Percentiles rank a stretch among this genome's conserved stretches.
phyloP scores from a whole-genome alignment of 35 echinoderm and acorn worm species.

The Apostichopus californicus region DNA sequence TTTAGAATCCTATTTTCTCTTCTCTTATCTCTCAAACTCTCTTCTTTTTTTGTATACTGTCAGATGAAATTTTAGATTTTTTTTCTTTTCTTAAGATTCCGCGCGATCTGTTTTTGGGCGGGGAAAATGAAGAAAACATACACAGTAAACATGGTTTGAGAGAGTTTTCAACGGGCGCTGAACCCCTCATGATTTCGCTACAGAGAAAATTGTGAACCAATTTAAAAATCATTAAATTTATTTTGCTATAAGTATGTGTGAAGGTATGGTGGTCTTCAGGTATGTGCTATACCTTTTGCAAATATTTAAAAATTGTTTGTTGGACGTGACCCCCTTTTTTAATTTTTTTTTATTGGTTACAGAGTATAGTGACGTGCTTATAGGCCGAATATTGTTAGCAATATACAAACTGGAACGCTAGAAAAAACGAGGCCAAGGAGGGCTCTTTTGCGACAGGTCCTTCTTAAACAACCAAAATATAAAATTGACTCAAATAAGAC shows the following conservation, averaged over 20 bases:
- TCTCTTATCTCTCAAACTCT: background rate
- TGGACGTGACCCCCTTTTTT: too few species aligned
- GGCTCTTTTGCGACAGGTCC: too few species aligned
- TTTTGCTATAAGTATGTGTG: background rate
- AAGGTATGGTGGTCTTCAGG: too few species aligned
- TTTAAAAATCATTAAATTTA: slow-evolving; percentile 50
- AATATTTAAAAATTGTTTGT: too few species aligned
- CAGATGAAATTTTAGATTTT: slow-evolving; percentile 36
- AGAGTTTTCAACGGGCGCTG: slow-evolving; percentile 38
- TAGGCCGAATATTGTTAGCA: too few species aligned
- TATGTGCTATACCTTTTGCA: too few species aligned
- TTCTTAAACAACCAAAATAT: too few species aligned
- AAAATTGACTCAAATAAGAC: too few species aligned
- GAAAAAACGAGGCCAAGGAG: too few species aligned
- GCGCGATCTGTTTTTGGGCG: slow-evolving; percentile 17
- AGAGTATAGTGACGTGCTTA: too few species aligned
- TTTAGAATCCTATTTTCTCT: slow-evolving; percentile 49
- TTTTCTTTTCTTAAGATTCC: slow-evolving; percentile 8
- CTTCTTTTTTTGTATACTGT: slow-evolving; percentile 24
- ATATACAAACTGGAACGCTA: too few species aligned
- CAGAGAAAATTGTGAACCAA: slow-evolving; percentile 17
- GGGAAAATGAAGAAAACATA: slow-evolving; percentile 2
- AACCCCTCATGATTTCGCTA: background rate
- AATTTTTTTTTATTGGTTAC: too few species aligned
- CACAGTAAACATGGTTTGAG: slow-evolving; percentile 28